Evolutionary conservation across 2,113 vertebrate genomes (phyloP).

Genomic region (Ptilorrhoa leucosticta): DNA sequence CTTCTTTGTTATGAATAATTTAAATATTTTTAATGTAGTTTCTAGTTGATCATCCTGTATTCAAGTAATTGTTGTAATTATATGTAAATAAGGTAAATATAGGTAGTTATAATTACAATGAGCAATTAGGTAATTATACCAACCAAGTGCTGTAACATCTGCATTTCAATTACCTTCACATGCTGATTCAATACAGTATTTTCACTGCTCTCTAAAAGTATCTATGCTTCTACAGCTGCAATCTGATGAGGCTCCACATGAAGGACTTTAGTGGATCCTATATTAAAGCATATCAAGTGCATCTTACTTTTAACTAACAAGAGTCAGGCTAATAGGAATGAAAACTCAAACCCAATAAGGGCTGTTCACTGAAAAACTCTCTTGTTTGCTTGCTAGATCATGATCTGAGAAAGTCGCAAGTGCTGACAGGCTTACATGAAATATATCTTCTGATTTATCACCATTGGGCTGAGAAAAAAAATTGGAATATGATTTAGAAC

Average conservation of each 20-base stretch:
- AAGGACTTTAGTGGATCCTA: neutral
- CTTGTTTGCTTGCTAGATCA: neutral
- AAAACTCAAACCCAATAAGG: neutral
- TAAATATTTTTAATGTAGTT: neutral
- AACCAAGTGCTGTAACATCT: neutral
- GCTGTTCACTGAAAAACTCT: neutral
- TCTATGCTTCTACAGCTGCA: neutral
- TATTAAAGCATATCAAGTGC: neutral
- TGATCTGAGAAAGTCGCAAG: neutral
- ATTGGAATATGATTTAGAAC: neutral
- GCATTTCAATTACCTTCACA: neutral
- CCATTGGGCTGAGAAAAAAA: neutral
- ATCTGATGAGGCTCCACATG: neutral
- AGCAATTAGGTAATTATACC: conserved; percentile 17
- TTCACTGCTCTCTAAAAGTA: neutral
- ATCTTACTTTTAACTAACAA: neutral
- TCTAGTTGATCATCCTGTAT: neutral
- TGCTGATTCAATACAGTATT: neutral
- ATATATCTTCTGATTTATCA: neutral
- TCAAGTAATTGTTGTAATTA: conserved; percentile 41
- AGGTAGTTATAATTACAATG: conserved; percentile 14
- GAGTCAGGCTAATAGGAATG: neutral
- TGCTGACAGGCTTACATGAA: neutral
- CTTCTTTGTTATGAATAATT: neutral
- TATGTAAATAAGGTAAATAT: conserved; percentile 28